These are phyloP conservation scores for Hyla sarda DNA, from an alignment of 2,113 vertebrate genomes.

Conservation along the genomic window DNA sequence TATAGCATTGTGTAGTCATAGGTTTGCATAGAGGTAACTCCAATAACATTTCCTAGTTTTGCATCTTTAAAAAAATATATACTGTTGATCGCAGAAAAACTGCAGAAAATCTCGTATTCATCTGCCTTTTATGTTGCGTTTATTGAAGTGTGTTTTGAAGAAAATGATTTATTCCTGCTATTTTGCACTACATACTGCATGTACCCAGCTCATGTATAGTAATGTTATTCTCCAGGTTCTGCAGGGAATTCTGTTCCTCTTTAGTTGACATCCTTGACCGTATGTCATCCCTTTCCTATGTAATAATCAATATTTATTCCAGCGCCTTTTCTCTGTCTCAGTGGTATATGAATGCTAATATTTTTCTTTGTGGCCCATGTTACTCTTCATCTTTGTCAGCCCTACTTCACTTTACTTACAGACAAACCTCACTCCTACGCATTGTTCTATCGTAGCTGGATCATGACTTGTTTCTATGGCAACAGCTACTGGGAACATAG, in stretches of 20 bases:
- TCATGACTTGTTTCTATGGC: slow-evolving; percentile 53
- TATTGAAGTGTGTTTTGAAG: not conserved
- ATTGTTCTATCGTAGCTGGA: slow-evolving; percentile 52
- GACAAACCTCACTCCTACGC: slow-evolving; percentile 41
- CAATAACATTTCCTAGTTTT: not conserved
- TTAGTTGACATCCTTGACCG: not conserved
- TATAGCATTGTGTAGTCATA: not conserved
- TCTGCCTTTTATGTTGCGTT: not conserved
- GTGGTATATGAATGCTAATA: slow-evolving; percentile 27
- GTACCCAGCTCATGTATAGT: slow-evolving; percentile 11
- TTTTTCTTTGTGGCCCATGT: slow-evolving; percentile 3
- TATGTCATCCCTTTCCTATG: not conserved
- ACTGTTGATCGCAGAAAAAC: not conserved
- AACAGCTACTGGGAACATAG: slow-evolving; percentile 41
- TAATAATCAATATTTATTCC: slow-evolving; percentile 41
- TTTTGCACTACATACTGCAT: not conserved
- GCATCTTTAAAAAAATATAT: not conserved
- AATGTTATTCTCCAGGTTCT: not conserved
- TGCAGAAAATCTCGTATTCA: not conserved
- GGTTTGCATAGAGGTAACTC: not conserved
- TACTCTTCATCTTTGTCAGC: slow-evolving; percentile 35
- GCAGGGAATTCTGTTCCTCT: not conserved
- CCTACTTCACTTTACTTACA: slow-evolving; percentile 28
- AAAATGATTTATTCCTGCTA: not conserved
- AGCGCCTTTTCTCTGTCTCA: not conserved